phyloP scores from a whole-genome alignment of 2,888 invertebrate genomes.

The Schrankia costaestrigalis region DNA sequence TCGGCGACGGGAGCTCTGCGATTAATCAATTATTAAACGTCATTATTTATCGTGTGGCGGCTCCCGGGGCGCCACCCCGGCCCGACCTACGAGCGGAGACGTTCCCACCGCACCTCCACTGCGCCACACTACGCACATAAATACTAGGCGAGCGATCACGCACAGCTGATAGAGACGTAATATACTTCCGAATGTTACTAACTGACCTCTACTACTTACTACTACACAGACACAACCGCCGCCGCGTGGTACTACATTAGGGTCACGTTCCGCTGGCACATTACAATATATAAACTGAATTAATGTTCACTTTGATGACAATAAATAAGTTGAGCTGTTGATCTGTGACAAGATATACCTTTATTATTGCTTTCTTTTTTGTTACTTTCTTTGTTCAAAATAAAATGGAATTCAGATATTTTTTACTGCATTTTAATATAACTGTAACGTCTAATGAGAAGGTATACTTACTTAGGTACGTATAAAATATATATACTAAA shows the following conservation, averaged over 20 bases:
- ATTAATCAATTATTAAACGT: conserved; percentile 75
- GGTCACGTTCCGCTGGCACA: conserved; percentile 23
- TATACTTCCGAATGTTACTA: conserved; percentile 50
- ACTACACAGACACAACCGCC: no score
- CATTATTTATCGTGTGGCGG: conserved; percentile 58
- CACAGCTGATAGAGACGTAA: conserved; percentile 60
- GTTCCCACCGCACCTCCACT: conserved; percentile 2
- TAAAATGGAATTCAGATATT: not conserved
- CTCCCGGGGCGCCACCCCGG: conserved; percentile 36
- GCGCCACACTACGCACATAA: conserved; percentile 33
- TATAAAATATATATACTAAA: no score
- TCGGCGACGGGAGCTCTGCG: conserved; percentile 39
- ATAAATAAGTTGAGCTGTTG: conserved; percentile 28
- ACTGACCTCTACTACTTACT: conserved; percentile 15
- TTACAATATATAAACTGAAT: conserved; percentile 28
- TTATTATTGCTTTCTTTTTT: conserved; percentile 26
- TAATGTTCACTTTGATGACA: conserved; percentile 27
- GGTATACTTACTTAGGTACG: no score
- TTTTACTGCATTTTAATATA: no score
- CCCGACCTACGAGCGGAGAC: conserved; percentile 9
- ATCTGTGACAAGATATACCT: conserved; percentile 30
- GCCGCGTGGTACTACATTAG: conserved; percentile 22
- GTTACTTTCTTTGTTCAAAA: conserved; percentile 19
- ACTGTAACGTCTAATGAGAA: no score
- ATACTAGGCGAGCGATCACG: conserved; percentile 44